Percentiles rank a stretch among this genome's conserved stretches.
Conservation (phyloP, 2,113 vertebrate genomes). For the Sturnus vulgaris region DNA sequence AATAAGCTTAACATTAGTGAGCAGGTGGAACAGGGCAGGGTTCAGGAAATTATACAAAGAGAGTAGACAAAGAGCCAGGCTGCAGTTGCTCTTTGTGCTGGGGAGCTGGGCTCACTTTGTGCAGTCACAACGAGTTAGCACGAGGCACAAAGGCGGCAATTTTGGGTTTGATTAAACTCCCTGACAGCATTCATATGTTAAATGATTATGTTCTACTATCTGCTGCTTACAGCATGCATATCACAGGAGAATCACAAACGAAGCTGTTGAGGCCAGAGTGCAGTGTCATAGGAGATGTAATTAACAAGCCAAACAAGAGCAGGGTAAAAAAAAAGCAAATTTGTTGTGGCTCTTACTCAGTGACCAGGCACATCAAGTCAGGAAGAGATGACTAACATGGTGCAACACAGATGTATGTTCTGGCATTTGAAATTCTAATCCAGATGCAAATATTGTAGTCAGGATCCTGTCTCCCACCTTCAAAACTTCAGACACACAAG, state of each 20-base stretch:
- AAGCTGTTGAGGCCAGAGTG: background rate
- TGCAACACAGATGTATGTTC: background rate
- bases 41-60: constrained; percentile 36
- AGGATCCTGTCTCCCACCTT: background rate
- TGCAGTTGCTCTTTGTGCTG: background rate
- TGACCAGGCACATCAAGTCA: background rate
- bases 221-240: background rate
- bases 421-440: background rate
- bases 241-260: background rate
- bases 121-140: constrained; percentile 3
- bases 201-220: background rate
- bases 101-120: background rate
- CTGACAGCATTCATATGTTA: constrained; percentile 48
- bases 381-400: background rate
- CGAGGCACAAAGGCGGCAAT: background rate
- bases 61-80: background rate
- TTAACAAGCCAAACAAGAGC: background rate
- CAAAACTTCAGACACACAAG: background rate
- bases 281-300: background rate
- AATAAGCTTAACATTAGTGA: constrained; percentile 16
- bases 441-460: background rate
- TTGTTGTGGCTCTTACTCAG: background rate
- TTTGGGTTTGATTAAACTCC: background rate
- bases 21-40: constrained; percentile 55
- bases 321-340: background rate